Conservation (phyloP, 2,888 invertebrate species). For the Bellardia bayeri region DNA sequence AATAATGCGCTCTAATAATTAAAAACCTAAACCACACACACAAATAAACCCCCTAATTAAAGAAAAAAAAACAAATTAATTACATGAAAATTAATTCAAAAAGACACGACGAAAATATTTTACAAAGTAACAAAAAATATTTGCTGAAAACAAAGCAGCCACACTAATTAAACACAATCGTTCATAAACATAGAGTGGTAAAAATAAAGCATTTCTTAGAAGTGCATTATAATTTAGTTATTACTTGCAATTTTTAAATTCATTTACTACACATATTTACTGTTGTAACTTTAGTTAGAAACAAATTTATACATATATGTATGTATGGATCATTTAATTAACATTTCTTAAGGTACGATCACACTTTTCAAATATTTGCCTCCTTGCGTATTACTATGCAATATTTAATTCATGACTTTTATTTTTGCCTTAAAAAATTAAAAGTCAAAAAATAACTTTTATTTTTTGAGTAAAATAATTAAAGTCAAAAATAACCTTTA, state of each 20-base stretch:
- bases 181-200: too few relatives aligned
- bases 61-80: neutral
- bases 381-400: too few relatives aligned
- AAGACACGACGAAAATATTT: neutral
- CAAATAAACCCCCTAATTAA: neutral
- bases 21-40: neutral
- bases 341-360: too few relatives aligned
- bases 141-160: neutral
- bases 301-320: too few relatives aligned
- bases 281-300: neutral
- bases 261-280: neutral
- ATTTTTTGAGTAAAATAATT: too few relatives aligned
- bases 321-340: too few relatives aligned
- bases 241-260: neutral
- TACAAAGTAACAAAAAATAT: neutral
- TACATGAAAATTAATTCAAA: neutral
- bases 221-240: neutral
- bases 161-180: neutral
- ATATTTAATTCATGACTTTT: too few relatives aligned
- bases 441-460: too few relatives aligned
- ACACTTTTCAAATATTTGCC: too few relatives aligned
- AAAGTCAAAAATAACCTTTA: too few relatives aligned
- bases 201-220: too few relatives aligned
- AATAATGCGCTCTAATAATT: constrained; percentile 53
- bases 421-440: too few relatives aligned